These are phyloP conservation scores for Cataglyphis albicans DNA, from an alignment of 2,888 invertebrate genomes.

Conservation along the genomic window DNA sequence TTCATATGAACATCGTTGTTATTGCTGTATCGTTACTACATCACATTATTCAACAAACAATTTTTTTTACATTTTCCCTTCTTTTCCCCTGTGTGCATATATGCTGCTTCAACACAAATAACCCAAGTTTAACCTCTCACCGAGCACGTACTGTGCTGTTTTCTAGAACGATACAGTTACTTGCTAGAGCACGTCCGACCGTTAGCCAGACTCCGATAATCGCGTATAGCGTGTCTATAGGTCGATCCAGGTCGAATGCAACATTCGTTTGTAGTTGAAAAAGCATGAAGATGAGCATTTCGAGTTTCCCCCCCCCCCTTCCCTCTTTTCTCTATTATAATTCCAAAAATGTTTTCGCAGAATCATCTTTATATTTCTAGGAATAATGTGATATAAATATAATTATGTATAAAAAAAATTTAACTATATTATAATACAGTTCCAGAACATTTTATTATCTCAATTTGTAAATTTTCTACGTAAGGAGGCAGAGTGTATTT, in stretches of 20 bases:
- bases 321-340: background rate
- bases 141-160: slow-evolving; percentile 67
- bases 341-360: background rate
- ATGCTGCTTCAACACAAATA: slow-evolving; percentile 66
- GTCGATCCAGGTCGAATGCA: slow-evolving; percentile 50
- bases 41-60: background rate
- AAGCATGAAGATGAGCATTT: slow-evolving; percentile 1
- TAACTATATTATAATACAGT: no score
- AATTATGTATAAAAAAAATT: background rate
- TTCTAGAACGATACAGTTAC: slow-evolving; percentile 74
- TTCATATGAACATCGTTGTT: background rate
- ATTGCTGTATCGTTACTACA: background rate
- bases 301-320: background rate
- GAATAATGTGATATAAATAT: background rate
- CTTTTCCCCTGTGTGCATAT: background rate
- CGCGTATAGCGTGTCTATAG: slow-evolving; percentile 58
- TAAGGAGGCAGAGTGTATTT: background rate
- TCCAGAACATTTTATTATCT: background rate
- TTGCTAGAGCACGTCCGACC: slow-evolving; percentile 75
- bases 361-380: background rate
- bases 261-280: slow-evolving; percentile 28
- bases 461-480: background rate
- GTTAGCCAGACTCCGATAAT: slow-evolving; percentile 73
- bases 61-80: background rate
- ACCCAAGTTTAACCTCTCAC: slow-evolving; percentile 67